phyloP scores from a whole-genome alignment of 2,888 invertebrate genomes.

The Clunio marinus region DNA sequence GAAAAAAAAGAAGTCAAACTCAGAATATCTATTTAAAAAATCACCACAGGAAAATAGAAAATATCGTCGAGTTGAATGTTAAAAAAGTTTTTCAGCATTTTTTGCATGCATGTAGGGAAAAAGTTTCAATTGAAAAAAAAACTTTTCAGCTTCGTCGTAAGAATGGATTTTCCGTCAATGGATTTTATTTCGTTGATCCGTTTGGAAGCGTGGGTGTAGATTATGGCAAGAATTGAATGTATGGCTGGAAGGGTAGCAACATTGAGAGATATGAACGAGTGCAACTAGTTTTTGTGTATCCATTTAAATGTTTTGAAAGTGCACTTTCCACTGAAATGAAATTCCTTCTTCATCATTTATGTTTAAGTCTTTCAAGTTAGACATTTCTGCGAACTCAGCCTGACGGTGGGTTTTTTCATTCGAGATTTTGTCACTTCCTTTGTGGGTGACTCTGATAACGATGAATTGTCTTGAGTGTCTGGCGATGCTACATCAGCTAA shows the following conservation, averaged over 20 bases:
- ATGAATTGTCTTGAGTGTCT: neutral
- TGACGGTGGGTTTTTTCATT: conserved; percentile 22
- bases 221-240: neutral
- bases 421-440: conserved; percentile 20
- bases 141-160: neutral
- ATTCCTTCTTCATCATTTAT: neutral
- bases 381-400: conserved; percentile 14
- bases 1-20: too few species aligned
- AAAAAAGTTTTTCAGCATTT: too few species aligned
- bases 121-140: neutral
- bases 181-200: neutral
- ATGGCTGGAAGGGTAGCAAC: neutral
- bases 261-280: conserved; percentile 3
- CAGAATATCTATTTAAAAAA: too few species aligned
- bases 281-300: neutral
- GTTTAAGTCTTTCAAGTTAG: neutral
- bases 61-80: too few species aligned
- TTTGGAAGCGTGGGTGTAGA: neutral
- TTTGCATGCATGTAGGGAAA: too few species aligned
- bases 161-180: neutral
- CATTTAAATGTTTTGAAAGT: conserved; percentile 15
- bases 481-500: conserved; percentile 11
- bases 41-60: too few species aligned
- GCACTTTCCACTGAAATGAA: conserved; percentile 27
- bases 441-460: neutral